Conservation (phyloP, 1,140 invertebrate genomes). For the Idris sp. region DNA sequence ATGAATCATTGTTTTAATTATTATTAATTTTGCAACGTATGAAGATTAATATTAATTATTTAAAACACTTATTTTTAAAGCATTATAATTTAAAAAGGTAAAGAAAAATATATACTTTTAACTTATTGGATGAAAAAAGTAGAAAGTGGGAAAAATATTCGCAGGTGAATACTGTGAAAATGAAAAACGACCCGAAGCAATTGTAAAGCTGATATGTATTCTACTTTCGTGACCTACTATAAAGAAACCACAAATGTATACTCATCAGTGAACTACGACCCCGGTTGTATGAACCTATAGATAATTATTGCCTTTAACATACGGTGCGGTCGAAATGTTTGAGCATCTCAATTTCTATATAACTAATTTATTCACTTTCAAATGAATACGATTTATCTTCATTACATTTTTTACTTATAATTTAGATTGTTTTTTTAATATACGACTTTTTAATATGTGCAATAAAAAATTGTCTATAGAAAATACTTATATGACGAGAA, state of each 20-base stretch:
- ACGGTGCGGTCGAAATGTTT: slow-evolving; percentile 34
- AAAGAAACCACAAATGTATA: slow-evolving; percentile 47
- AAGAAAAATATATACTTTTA: too few relatives aligned
- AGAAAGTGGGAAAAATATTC: too few relatives aligned
- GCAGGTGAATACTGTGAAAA: slow-evolving; percentile 48
- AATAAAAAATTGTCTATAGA: slow-evolving; percentile 52
- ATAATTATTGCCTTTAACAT: slow-evolving; percentile 45
- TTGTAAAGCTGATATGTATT: slow-evolving; percentile 43
- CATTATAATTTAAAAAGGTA: too few relatives aligned
- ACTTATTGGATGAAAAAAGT: too few relatives aligned
- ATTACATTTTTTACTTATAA: neutral
- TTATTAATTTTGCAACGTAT: too few relatives aligned
- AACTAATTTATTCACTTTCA: slow-evolving; percentile 13
- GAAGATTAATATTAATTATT: too few relatives aligned
- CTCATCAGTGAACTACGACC: slow-evolving; percentile 53
- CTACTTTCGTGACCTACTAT: slow-evolving; percentile 54
- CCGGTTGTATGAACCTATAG: slow-evolving; percentile 36
- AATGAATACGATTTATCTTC: neutral
- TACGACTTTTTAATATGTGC: neutral
- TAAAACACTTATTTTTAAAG: too few relatives aligned
- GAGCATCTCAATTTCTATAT: slow-evolving; percentile 29
- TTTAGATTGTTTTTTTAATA: too few relatives aligned
- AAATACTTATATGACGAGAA: too few relatives aligned
- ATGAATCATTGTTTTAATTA: slow-evolving; percentile 32
- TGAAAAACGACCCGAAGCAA: slow-evolving; percentile 23